Evolutionary conservation across 2,888 invertebrate genomes (phyloP), one percentile per base, ranked within the genome.

Genomic region (Meiosimyza decipiens): DNA sequence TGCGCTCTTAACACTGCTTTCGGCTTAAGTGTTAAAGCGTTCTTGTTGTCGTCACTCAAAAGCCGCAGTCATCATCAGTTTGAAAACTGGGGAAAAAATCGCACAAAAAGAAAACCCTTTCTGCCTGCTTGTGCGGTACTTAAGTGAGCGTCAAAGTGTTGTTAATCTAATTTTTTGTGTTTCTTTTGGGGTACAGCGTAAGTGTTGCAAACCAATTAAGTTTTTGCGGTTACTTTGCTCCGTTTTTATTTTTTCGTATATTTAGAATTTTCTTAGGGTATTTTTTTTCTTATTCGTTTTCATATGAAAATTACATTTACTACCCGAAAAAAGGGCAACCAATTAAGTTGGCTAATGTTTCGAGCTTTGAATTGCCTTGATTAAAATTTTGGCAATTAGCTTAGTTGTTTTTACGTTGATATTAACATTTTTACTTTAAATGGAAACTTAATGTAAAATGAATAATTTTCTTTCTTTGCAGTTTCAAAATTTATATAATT

Each of bases 81-180:
- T 40, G 40, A 40, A 40, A 40, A 9, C 40, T 9, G 9, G 9
- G 49, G 9, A 18, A 28, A 65, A 52, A 28, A 28, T 15, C 22
- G 6, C 52, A 50, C 12, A 65, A 52, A 52, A 65, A 15, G 28
- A 22, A 40, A 40, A 63, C 49, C 63, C 63, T 47, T 63, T 49
- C 18, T 9, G 50, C 6, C 47, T 57, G 16, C 67, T 54, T 54
- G 28, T 13, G n/a, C 55, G 28, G 15, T 40, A 40, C 67, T 67
- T 28, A 57, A 67, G 47, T 67, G 57, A 47, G 47, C 57, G 49
- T 18, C n/a, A 67, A 67, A 67, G 55, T 67, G 57, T 55, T 40
- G 67, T 55, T 67, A 55, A 67, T 67, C 40, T 67, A 18, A 49
- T 47, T 16, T 55, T 55, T 13, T 55, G 67, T 47, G 47, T 22